Evolutionary conservation across 2,888 invertebrate genomes (phyloP), one percentile per base, ranked within the genome.

Genomic region (Unio delphinus): DNA sequence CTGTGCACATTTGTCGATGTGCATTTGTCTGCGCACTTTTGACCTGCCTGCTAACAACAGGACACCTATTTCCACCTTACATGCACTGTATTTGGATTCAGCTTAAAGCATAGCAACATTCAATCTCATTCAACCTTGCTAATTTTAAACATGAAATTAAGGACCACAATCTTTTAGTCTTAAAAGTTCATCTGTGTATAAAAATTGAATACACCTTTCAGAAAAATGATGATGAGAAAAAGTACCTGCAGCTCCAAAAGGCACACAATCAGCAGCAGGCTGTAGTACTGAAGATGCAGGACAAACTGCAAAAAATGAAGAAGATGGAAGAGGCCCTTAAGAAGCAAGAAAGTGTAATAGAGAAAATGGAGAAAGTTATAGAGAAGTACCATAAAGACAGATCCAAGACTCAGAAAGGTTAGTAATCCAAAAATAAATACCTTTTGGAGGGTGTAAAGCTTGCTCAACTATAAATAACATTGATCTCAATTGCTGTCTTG

Each of bases 331-430:
- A 88, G 55, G 86, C 87, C 0, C 86, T 85, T 74, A 80, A 82
- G 62, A 84, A 88, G 69, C 89, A 89, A 76, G 89, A 89, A 69
- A 83, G 81, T 58, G 89, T 89, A 65, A 89, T 89, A 60, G 85
- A 86, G 62, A 88, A 85, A 69, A 83, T 89, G 85, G 89, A 89
- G 71, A 76, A 73, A 62, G 80, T 89, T 28, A 57, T 87, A 18
- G 78, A 83, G 60, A 85, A 81, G 73, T 78, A 81, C 61, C 78
- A 80, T 60, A 70, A 71, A 66, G 79, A 80, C 55, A 76, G 79
- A 61, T 62, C 73, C 55, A 81, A 75, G 67, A 76, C 75, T 30
- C 69, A 71, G 57, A 75, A 70, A 77, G 80, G 79, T 76, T 8
- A 34, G 34, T 34, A 34, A 34, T 34, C 34, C 34, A 72, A 28